Percentiles rank a stretch among this genome's conserved stretches.
Evolutionary conservation across 2,888 invertebrate species (phyloP).

Genomic region (Crematogaster levior): DNA sequence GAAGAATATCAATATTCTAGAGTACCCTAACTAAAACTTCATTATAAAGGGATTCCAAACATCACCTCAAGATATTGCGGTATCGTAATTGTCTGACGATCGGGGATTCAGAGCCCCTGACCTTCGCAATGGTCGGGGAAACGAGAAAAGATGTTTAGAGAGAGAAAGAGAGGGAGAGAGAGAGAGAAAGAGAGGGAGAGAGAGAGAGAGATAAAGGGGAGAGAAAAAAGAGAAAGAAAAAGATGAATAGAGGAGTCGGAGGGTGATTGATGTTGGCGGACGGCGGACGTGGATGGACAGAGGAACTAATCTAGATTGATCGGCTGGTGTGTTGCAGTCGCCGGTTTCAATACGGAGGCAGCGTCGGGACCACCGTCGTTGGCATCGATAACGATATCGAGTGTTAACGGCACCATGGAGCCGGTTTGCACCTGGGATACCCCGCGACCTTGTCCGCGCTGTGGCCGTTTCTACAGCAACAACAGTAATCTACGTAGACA

Average conservation of each 20-base stretch:
- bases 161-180: not conserved
- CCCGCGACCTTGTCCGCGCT: slow-evolving; percentile 80
- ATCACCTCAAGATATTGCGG: slow-evolving; percentile 38
- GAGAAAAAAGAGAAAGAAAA: not conserved
- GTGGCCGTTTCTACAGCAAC: slow-evolving; percentile 82
- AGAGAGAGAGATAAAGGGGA: not conserved
- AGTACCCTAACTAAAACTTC: not conserved
- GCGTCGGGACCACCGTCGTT: slow-evolving; percentile 51
- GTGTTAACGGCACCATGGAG: slow-evolving; percentile 53
- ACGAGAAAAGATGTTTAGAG: slow-evolving; percentile 12
- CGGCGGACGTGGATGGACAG: slow-evolving; percentile 45
- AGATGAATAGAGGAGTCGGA: slow-evolving; percentile 36
- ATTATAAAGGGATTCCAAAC: not conserved
- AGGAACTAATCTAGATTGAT: slow-evolving; percentile 69
- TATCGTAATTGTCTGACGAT: slow-evolving; percentile 22
- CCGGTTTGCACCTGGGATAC: slow-evolving; percentile 78
- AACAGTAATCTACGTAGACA: slow-evolving; percentile 82
- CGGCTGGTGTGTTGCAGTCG: slow-evolving; percentile 80
- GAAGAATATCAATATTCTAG: not conserved
- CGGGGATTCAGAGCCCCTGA: not conserved
- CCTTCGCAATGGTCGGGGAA: not conserved
- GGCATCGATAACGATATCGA: slow-evolving; percentile 42
- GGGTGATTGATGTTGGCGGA: slow-evolving; percentile 48
- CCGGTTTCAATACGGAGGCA: slow-evolving; percentile 48
- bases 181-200: not conserved